Percentiles rank a stretch among this genome's conserved stretches.
Conservation (phyloP, 1,140 invertebrate species). For the Venustaconcha ellipsiformis region DNA sequence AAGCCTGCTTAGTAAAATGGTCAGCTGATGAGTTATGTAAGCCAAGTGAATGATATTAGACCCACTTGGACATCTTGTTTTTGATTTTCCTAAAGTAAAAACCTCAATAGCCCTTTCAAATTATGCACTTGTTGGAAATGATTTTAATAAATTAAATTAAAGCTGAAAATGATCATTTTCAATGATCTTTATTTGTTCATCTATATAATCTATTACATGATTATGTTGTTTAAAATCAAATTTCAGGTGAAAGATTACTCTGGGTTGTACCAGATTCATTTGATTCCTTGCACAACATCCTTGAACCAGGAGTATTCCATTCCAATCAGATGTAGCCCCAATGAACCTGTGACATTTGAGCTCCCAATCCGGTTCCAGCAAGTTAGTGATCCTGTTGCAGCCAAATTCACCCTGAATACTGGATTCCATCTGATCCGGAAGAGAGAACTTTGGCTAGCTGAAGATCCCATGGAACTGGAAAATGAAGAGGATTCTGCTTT, state of each 20-base stretch:
- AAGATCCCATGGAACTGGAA: slow-evolving; percentile 44
- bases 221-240: no score
- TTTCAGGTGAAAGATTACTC: slow-evolving; percentile 67
- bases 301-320: slow-evolving; percentile 54
- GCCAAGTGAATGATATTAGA: no score
- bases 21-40: no score
- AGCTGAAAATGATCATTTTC: no score
- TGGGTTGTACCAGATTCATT: slow-evolving; percentile 63
- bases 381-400: slow-evolving; percentile 67
- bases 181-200: no score
- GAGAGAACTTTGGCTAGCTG: slow-evolving; percentile 63
- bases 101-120: no score
- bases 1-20: no score
- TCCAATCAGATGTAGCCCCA: slow-evolving; percentile 62
- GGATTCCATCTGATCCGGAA: slow-evolving; percentile 63
- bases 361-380: slow-evolving; percentile 69
- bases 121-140: no score
- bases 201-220: no score
- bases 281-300: slow-evolving; percentile 66
- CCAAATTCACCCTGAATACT: slow-evolving; percentile 64
- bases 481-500: slow-evolving; percentile 56
- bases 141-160: no score
- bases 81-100: no score
- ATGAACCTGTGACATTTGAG: slow-evolving; percentile 63
- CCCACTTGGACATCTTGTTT: no score